Base-by-base conservation (phyloP, 2,888 invertebrate species). In the Monochamus alternatus region DNA sequence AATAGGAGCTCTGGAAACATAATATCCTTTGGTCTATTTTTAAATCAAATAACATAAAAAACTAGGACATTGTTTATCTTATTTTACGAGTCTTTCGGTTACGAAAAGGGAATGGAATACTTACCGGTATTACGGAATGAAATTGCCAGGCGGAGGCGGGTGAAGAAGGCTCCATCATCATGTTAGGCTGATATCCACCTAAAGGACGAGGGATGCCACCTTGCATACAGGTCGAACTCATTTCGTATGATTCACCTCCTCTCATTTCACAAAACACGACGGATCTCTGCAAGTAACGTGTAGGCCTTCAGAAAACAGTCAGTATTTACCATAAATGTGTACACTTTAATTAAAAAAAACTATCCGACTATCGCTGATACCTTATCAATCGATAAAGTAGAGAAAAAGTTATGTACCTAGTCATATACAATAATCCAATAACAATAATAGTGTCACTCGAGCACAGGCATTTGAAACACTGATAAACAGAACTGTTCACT, bases 101-200 rank as follows among this genome's bases (percentile, higher is more conserved):
- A 60, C 7, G 47, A 44, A 62, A 55, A 60, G 51, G 1, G 55
- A 64, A 43, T n/a, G 43, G 22, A 64, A 47, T 32, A 85, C 85
- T 85, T 84, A 87, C 87, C 74, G 83, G 81, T 69, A 85, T 76
- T 31, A 82, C 74, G 30, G 82, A 76, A 64, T 84, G 83, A 75
- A 83, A 86, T 64, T 86, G 86, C 87, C 87, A 87, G 2, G 86
- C 84, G 5, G 85, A 80, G 38, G 84, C 84, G 10, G 87, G 87
- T 5, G 87, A 86, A 44, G 84, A 84, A 4, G 86, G 84, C 73
- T 85, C 86, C 83, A 84, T 83, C 72, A 85, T 82, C 78, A 83
- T 81, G 75, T 83, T 82, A 12, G 78, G 81, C 75, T 84, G 85
- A 76, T 83, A 83, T 66, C 84, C 86, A 51, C 85, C 84, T 43